Percentiles rank a stretch among this genome's conserved stretches.
Conservation (phyloP, 2,888 invertebrate species). For the Candidula unifasciata region DNA sequence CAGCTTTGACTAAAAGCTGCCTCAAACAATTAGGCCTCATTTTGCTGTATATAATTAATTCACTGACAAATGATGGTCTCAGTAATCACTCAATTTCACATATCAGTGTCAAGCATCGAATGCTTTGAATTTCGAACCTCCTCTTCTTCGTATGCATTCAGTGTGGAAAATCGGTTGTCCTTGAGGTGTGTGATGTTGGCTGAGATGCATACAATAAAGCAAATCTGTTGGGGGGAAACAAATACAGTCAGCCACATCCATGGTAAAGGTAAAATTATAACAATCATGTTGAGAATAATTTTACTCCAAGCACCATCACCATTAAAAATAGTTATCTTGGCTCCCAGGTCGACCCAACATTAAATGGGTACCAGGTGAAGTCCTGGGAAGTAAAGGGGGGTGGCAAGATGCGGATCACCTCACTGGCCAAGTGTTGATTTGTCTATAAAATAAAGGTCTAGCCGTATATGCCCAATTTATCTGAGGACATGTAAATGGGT, state of each 20-base stretch:
- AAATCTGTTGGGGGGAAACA: constrained; percentile 64
- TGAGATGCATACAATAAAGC: constrained; percentile 73
- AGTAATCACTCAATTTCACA: constrained; percentile 58
- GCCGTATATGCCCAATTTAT: too few species aligned
- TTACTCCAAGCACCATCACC: neutral
- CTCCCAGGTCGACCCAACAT: too few species aligned
- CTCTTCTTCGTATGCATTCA: constrained; percentile 70
- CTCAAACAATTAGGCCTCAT: neutral
- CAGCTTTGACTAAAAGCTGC: neutral
- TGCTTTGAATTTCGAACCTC: constrained; percentile 70
- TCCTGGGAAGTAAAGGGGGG: too few species aligned
- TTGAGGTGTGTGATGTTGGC: constrained; percentile 72
- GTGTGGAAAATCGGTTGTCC: constrained; percentile 71
- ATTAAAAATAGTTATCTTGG: too few species aligned
- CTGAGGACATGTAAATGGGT: too few species aligned
- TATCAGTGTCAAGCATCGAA: constrained; percentile 73
- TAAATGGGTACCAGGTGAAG: too few species aligned
- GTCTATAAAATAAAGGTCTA: too few species aligned
- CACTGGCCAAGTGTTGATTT: too few species aligned
- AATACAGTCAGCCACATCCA: neutral
- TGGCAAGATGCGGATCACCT: too few species aligned
- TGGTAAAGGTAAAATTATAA: neutral
- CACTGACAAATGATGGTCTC: neutral
- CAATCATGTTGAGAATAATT: neutral
- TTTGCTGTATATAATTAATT: neutral